Evolutionary conservation across 2,113 vertebrate genomes (phyloP), one percentile per base, ranked within the genome.

Genomic region (Melanotaenia duboulayi): DNA sequence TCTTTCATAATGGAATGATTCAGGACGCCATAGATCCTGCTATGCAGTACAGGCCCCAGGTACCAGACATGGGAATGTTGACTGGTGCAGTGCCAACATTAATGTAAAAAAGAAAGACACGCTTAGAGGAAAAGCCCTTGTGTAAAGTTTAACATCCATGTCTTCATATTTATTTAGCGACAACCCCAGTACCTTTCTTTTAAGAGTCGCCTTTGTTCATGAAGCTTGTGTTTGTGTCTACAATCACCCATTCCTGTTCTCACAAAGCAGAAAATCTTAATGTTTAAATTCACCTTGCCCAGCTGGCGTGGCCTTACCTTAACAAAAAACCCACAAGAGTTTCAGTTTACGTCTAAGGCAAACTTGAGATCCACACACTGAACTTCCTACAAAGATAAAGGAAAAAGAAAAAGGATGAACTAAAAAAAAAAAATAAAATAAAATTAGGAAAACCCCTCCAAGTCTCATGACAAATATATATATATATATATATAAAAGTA

Each of bases 291-390:
- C 40, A 32, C 55, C 44, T 61, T 57, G 16, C 32, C 62, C 67
- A 57, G 73, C 80, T 87, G 71, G 74, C 64, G 84, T 77, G 76
- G 78, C 74, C 58, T 65, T 75, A 54, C 42, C 37, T 48, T 12
- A 78, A 78, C 56, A 87, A 81, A 28, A 87, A 86, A 81, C 65
- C 52, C 65, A 85, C 32, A 59, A 73, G 60, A 89, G 76, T 91
- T 92, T 86, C 88, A 91, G 91, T 92, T 91, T 60, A 58, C 72
- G 67, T 79, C 74, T 82, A 92, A 91, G 87, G 90, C 87, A 85
- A 92, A 85, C 78, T 81, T 92, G 81, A 94, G 91, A 92, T 92
- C 87, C 49, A 80, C 74, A 78, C 66, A 76, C 74, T 79, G 64
- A 81, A 77, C 76, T 80, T 90, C 84, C 65, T 65, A 75, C 35